Base-by-base conservation (phyloP, 2,797 vertebrate species). In the Hemitrygon akajei region DNA sequence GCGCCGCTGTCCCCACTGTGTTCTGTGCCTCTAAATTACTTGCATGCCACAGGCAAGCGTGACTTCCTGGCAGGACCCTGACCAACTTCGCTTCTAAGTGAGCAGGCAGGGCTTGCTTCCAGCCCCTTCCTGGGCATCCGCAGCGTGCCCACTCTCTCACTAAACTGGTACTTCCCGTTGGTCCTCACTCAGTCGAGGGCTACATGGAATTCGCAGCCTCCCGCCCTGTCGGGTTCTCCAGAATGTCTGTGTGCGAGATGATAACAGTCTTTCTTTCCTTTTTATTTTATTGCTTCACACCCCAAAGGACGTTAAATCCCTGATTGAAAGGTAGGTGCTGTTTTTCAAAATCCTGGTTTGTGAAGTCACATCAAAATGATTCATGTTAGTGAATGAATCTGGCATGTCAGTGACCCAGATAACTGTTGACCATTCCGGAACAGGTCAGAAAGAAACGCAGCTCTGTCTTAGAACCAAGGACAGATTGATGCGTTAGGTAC, bases 251-350 rank as follows among this genome's bases (percentile, higher is more conserved):
- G 14, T 60, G 0, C 22, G 34, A 89, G 69, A 37, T 37, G n/a
- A 34, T 92, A 75, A 92, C 71, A 30, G 75, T 56, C 20, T 75
- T 22, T 58, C 73, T 56, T 30, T 93, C 22, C 73, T 56, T 30
- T 93, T 9, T 11, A n/a, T 91, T 92, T n/a, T n/a, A 5, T 16
- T 93, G 66, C 91, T 92, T 71, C 7, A 34, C 16, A 27, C 91
- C 40, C 20, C 47, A 25, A 75, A 93, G 91, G 91, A 93, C 34
- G 91, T 93, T 20, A 93, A 93, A 56, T 93, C 91, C 30, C 91
- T 93, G 7, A 93, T 93, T 0, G 91, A 93, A n/a, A 73, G 91
- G 91, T 93, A 93, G 0, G 71, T 93, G 37, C 1, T 2, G 12
- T 30, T 58, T 76, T 27, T n/a, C 47, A 20, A 93, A 30, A 10